These are phyloP conservation scores for Periophthalmus magnuspinnatus DNA, from an alignment of 2,797 vertebrate species.

Conservation along the genomic window DNA sequence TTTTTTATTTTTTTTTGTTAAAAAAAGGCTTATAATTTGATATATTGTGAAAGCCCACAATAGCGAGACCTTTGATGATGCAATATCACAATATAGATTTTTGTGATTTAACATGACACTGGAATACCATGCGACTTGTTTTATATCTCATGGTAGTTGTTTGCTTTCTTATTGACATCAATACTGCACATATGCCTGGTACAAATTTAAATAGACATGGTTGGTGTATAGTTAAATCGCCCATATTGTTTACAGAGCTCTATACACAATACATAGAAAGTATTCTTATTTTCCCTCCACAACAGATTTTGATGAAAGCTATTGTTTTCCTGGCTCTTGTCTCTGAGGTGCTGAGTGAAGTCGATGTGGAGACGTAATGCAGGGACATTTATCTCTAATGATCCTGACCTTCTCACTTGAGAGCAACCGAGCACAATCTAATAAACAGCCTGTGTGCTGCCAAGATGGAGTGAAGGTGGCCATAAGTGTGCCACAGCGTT, in stretches of 20 bases:
- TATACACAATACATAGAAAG: constrained; percentile 41
- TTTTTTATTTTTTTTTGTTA: no score
- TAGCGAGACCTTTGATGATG: no score
- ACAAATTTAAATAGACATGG: not conserved
- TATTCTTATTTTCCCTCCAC: constrained; percentile 23
- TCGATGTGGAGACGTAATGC: constrained; percentile 33
- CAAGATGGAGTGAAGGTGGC: constrained; percentile 22
- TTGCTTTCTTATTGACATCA: no score
- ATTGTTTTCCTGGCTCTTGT: constrained; percentile 18
- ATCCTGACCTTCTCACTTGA: constrained; percentile 61
- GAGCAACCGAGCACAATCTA: constrained; percentile 55
- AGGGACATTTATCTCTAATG: constrained; percentile 76
- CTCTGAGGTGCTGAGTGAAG: constrained; percentile 27
- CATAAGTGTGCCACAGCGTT: constrained; percentile 25
- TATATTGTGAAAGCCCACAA: no score
- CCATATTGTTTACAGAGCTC: not conserved
- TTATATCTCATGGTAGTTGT: no score
- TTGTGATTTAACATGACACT: not conserved
- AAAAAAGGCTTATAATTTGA: no score
- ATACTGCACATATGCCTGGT: not conserved
- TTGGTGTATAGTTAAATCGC: not conserved
- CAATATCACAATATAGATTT: not conserved
- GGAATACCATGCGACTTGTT: no score
- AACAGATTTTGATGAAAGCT: constrained; percentile 10
- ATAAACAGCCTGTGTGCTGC: constrained; percentile 51